Evolutionary conservation across 2,113 vertebrate genomes (phyloP), one percentile per base, ranked within the genome.

Genomic region (Brachyistius frenatus): DNA sequence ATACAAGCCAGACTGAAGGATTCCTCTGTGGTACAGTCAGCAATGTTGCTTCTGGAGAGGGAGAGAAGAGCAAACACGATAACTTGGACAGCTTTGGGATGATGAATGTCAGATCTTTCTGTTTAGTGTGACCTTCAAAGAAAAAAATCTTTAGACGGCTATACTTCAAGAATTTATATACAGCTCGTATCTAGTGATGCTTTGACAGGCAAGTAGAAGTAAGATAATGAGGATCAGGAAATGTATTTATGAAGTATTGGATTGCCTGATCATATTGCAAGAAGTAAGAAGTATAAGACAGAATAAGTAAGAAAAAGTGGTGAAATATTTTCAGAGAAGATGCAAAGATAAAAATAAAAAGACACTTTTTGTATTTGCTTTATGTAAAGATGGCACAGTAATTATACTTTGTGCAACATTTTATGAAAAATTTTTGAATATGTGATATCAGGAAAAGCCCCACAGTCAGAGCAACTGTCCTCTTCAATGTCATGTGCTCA

Each of bases 11-110:
- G 75, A 68, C 75, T 32, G 64, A 54, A 69, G 78, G 66, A 83
- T 84, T 81, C 83, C 81, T 86, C 78, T 32, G 82, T 66, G 80
- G 55, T 70, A 58, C 72, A 69, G 70, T 76, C 56, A 56, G 82
- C 55, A 23, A 62, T 68, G 87, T 41, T 72, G 50, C 65, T 77
- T 73, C 49, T 5, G 35, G 54, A 87, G 73, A 71, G 13, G n/a
- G 8, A 57, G 37, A 49, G 14, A 72, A 46, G 61, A 73, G 65
- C 53, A 86, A 88, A 84, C 67, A 64, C 32, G 56, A 75, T 15
- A 36, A 58, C 64, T 69, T 35, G 5, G 66, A 65, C 33, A 69
- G 55, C 54, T 64, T 1, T 57, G 41, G 52, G 67, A 74, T 50
- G 61, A 74, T 50, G 61, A 56, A 7, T 6, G 31, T 72, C 62